phyloP scores from a whole-genome alignment of 2,797 vertebrate genomes.

The Eulemur mongoz region DNA sequence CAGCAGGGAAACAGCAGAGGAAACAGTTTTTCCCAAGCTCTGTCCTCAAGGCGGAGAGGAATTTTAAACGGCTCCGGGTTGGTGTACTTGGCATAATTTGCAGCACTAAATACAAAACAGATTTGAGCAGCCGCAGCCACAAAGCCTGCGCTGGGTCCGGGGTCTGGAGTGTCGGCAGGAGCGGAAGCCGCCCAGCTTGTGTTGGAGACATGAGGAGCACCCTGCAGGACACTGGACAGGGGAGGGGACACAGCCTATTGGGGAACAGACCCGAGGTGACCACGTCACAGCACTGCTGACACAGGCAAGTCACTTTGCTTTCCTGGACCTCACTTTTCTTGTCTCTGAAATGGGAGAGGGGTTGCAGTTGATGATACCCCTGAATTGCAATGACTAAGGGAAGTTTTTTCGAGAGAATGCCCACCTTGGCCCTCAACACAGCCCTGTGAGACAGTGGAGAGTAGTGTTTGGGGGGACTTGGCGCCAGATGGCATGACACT shows the following conservation, averaged over 20 bases:
- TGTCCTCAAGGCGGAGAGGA: constrained; percentile 79
- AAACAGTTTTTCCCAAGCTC: constrained; percentile 77
- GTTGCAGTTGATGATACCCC: background rate
- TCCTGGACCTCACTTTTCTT: background rate
- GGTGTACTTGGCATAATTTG: constrained; percentile 84
- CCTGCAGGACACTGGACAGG: background rate
- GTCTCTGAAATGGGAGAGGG: background rate
- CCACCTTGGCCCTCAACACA: background rate
- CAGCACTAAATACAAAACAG: constrained; percentile 84
- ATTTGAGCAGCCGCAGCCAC: constrained; percentile 73
- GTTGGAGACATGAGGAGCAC: constrained; percentile 4
- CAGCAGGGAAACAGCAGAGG: constrained; percentile 76
- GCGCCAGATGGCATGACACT: background rate
- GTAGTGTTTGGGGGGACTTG: rapidly evolving
- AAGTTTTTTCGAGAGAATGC: background rate
- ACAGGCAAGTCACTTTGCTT: background rate
- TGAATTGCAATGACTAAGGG: background rate
- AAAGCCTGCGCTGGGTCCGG: constrained; percentile 62
- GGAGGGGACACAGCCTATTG: background rate
- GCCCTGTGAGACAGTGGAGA: no score
- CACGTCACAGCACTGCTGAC: background rate
- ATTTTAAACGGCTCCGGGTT: constrained; percentile 82
- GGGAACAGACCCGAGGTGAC: background rate
- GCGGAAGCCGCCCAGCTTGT: background rate
- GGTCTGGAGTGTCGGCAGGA: background rate